Percentiles rank a stretch among this genome's conserved stretches.
Evolutionary conservation across 2,797 vertebrate genomes (phyloP).

Genomic region (Anguilla pacifica): DNA sequence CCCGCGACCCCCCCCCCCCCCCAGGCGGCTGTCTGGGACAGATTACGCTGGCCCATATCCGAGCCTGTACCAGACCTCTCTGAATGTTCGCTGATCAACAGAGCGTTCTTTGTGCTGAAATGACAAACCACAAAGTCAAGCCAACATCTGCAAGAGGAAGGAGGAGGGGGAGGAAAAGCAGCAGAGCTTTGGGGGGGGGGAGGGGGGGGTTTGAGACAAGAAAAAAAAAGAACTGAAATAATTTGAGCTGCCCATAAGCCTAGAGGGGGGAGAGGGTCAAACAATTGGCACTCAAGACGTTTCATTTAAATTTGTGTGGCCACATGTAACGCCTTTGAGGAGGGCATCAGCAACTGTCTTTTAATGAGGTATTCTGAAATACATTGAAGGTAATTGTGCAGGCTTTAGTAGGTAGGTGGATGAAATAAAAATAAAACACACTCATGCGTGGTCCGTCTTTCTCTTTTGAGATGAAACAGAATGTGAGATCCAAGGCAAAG

Average conservation of each 20-base stretch:
- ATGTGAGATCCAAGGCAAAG: neutral
- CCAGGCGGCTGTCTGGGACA: conserved; percentile 58
- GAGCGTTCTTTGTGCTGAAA: conserved; percentile 66
- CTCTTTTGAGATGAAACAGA: neutral
- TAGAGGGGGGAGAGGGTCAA: neutral
- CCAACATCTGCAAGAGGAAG: conserved; percentile 65
- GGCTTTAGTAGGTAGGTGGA: conserved; percentile 10
- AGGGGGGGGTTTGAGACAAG: conserved; percentile 35
- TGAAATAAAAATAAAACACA: neutral
- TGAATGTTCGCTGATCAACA: conserved; percentile 55
- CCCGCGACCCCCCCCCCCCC: conserved; percentile 32
- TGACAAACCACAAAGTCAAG: conserved; percentile 62
- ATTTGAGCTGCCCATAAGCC: conserved; percentile 35
- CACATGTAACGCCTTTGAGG: neutral
- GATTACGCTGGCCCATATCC: conserved; percentile 62
- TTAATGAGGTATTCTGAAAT: neutral
- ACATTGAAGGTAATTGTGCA: neutral
- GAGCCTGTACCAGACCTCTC: conserved; percentile 60
- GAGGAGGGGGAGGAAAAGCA: conserved; percentile 31
- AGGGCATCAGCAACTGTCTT: neutral
- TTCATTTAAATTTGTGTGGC: conserved; percentile 19
- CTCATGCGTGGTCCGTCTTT: neutral
- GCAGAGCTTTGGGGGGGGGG: conserved; percentile 31
- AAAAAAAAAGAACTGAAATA: conserved; percentile 1
- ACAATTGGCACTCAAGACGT: conserved; percentile 25